Evolutionary conservation across 2,888 invertebrate genomes (phyloP).

Genomic region (Campopleginae sp.): DNA sequence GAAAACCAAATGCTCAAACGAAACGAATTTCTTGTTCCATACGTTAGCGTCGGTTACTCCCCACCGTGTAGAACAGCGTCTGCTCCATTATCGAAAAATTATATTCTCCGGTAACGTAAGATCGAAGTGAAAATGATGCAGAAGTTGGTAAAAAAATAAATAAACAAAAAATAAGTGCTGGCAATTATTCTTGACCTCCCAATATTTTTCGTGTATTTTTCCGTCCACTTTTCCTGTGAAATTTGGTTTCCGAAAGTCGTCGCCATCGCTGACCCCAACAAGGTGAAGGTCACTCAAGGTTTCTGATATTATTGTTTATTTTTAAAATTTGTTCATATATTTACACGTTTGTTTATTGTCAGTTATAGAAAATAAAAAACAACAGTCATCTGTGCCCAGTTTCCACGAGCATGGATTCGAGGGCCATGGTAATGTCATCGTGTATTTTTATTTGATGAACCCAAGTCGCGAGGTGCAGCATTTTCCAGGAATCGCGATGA

Average conservation of each 20-base stretch:
- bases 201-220: too few species aligned
- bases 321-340: background rate
- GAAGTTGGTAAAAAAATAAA: conserved; percentile 48
- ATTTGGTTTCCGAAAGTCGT: too few species aligned
- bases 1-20: conserved; percentile 58
- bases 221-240: too few species aligned
- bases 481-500: conserved; percentile 78
- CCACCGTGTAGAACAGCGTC: conserved; percentile 36
- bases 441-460: conserved; percentile 83
- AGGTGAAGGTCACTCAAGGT: background rate
- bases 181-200: too few species aligned
- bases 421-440: conserved; percentile 68
- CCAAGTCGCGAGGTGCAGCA: conserved; percentile 84
- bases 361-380: background rate
- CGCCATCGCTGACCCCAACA: too few species aligned
- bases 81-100: conserved; percentile 45
- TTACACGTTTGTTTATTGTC: conserved; percentile 30
- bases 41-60: conserved; percentile 57
- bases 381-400: conserved; percentile 76
- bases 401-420: conserved; percentile 79
- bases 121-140: conserved; percentile 31
- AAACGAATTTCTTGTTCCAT: conserved; percentile 43
- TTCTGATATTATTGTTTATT: background rate
- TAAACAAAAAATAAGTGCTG: conserved; percentile 1
- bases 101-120: conserved; percentile 45